Base-by-base conservation (phyloP, 2,888 invertebrate genomes). In the Fragum sueziense region DNA sequence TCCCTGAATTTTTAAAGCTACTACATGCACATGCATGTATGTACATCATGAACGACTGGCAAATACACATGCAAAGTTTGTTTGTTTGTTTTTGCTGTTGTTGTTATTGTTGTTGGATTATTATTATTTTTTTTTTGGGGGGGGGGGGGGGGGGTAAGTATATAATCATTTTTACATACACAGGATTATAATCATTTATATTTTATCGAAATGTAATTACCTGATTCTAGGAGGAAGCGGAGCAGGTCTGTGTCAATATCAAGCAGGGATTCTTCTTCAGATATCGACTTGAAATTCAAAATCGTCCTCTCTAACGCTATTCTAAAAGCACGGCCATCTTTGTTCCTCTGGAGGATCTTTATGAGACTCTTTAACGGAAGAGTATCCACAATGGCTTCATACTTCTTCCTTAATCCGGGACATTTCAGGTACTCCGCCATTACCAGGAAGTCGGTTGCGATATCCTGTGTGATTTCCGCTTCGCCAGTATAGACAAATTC, bases 401-500 rank as follows among this genome's bases (percentile, higher is more conserved):
- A 84, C 17, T 41, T 68, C 27, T 74, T 72, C 61, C 79, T 69
- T 0, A 88, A 71, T 20, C 74, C 71, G 0, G 79, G 76, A 1
- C 89, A 85, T 37, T 79, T 81, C 4, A 89, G 84, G n/a, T 75
- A 79, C 31, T 87, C 84, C 1, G 88, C 85, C n/a, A 87, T 84
- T 7, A 80, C 61, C 33, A 86, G 67, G 69, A 90, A 59, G 29
- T 88, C 88, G 0, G 77, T 84, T 0, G 87, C 83, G n/a, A 85
- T 82, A n/a, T 80, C 84, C 0, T 83, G 71, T 2, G 69, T 74
- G 2, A 89, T 70, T 7, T 73, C 62, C 17, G 88, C 47, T 29
- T 83, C 61, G 6, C 83, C 80, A 27, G 87, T 85, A 80, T 90
- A 90, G 31, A 88, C 80, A 74, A 78, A 89, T 47, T 86, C 86